A percentile compares a stretch with the other conserved stretches of the same genome.
phyloP scores from a whole-genome alignment of 2,113 vertebrate species.

The Illadopsis cleaveri region DNA sequence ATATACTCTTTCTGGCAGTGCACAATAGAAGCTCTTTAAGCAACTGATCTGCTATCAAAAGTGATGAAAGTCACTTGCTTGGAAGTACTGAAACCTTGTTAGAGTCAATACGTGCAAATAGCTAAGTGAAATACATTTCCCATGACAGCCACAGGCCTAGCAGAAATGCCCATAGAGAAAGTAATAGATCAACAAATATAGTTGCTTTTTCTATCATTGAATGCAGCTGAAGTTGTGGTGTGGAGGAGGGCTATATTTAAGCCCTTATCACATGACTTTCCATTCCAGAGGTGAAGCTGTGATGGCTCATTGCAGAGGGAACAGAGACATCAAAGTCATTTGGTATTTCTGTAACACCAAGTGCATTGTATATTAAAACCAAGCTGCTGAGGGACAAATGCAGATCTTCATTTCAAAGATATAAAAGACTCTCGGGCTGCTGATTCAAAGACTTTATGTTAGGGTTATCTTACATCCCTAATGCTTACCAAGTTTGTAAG shows the following conservation, averaged over 20 bases:
- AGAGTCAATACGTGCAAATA: neutral
- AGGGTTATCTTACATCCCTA: neutral
- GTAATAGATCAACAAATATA: neutral
- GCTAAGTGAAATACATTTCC: neutral
- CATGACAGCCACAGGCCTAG: neutral
- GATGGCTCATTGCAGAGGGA: neutral
- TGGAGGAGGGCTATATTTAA: neutral
- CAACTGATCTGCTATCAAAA: neutral
- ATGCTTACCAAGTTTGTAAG: neutral
- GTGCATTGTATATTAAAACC: neutral
- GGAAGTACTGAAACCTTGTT: neutral
- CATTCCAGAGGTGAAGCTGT: neutral
- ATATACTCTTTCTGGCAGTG: neutral
- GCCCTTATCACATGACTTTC: neutral
- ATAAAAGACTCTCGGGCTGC: neutral
- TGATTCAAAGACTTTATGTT: neutral
- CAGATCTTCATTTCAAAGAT: neutral
- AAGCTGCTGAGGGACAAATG: neutral
- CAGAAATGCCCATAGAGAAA: neutral
- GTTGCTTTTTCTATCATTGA: neutral
- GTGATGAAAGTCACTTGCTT: neutral
- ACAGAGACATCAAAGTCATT: neutral
- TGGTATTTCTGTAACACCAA: neutral
- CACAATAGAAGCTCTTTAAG: slow-evolving; percentile 20
- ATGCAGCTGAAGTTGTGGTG: neutral